These are phyloP conservation scores for Actinemys pallida DNA, from an alignment of 2,113 vertebrate genomes.

Conservation along the genomic window DNA sequence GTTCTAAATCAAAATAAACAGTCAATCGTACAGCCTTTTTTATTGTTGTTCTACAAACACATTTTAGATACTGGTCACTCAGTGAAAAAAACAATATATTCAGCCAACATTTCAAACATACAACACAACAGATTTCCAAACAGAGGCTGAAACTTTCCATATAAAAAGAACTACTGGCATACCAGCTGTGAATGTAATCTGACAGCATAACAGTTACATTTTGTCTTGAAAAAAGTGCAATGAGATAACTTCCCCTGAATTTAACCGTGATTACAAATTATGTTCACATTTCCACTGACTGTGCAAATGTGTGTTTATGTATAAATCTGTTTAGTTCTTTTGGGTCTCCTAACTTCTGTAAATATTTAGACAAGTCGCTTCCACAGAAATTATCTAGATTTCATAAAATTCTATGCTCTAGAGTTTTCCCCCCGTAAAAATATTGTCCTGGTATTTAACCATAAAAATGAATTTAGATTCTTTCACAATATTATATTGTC, in stretches of 20 bases:
- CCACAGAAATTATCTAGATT: background rate
- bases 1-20: background rate
- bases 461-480: background rate
- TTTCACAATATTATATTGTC: rapidly evolving
- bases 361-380: background rate
- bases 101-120: background rate
- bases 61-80: background rate
- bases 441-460: rapidly evolving
- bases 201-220: background rate
- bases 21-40: background rate
- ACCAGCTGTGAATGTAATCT: background rate
- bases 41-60: background rate
- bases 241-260: background rate
- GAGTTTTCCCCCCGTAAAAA: rapidly evolving
- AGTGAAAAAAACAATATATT: background rate
- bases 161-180: background rate
- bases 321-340: background rate
- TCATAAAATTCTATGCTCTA: background rate
- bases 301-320: background rate
- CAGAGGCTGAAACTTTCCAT: background rate
- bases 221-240: background rate
- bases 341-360: background rate
- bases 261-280: rapidly evolving
- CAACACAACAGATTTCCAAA: background rate
- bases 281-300: background rate